Percentiles rank a stretch among this genome's conserved stretches.
Evolutionary conservation across 2,888 invertebrate species (phyloP).

Genomic region (Horisme vitalbata): DNA sequence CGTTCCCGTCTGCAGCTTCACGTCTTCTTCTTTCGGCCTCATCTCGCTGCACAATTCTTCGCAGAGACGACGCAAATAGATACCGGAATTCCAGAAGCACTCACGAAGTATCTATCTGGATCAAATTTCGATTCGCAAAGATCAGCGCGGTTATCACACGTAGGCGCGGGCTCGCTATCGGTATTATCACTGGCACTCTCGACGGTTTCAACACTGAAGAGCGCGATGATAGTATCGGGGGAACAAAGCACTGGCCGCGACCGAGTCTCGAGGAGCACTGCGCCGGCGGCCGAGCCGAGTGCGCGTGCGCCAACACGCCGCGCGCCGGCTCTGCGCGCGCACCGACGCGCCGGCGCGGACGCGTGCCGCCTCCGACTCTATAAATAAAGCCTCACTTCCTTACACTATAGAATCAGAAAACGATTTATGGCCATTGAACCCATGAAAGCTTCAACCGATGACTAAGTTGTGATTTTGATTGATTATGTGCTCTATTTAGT

Average conservation of each 20-base stretch:
- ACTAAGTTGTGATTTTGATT: conserved; percentile 46
- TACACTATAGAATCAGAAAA: conserved; percentile 67
- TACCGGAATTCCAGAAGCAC: conserved; percentile 62
- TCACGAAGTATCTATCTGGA: conserved; percentile 52
- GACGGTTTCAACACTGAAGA: conserved; percentile 54
- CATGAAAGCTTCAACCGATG: conserved; percentile 61
- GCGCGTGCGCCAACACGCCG: conserved; percentile 36
- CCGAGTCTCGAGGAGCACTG: conserved; percentile 35
- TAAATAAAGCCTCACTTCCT: conserved; percentile 77
- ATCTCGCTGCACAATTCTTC: conserved; percentile 51
- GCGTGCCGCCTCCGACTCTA: conserved; percentile 61
- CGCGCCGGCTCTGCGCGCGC: conserved; percentile 25
- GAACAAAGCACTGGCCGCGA: conserved; percentile 55
- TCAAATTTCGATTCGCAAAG: conserved; percentile 60
- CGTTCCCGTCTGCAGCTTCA: conserved; percentile 74
- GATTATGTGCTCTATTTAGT: conserved; percentile 35
- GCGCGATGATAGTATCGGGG: conserved; percentile 47
- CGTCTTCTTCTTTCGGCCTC: conserved; percentile 75
- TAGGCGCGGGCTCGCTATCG: conserved; percentile 57
- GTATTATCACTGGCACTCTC: conserved; percentile 70
- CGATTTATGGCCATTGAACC: conserved; percentile 79
- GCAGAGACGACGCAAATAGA: conserved; percentile 49
- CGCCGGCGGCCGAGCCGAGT: conserved; percentile 28
- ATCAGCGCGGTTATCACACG: conserved; percentile 53
- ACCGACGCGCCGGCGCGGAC: conserved; percentile 41